phyloP scores from a whole-genome alignment of 2,113 vertebrate genomes.

The Pangasianodon gigas region DNA sequence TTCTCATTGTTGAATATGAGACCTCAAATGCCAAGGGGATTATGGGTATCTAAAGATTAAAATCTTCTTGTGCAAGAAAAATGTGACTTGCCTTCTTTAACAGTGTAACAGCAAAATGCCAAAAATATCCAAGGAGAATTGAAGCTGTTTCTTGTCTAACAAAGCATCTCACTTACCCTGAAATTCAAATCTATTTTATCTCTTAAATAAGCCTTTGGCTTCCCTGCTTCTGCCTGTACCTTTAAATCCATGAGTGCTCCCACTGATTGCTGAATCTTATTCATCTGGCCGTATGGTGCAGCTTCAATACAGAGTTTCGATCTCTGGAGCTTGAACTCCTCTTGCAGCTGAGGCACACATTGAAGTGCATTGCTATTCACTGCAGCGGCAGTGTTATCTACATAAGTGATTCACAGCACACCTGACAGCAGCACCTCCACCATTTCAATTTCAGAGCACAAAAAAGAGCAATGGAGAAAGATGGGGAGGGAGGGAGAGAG shows the following conservation, averaged over 20 bases:
- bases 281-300: neutral
- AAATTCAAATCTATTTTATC: neutral
- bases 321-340: neutral
- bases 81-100: neutral
- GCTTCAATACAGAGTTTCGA: constrained; percentile 26
- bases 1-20: neutral
- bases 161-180: neutral
- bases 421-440: constrained; percentile 24
- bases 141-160: neutral
- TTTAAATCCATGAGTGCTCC: neutral
- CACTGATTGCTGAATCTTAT: constrained; percentile 27
- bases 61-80: neutral
- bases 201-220: neutral
- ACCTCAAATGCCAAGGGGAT: neutral
- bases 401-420: constrained; percentile 43
- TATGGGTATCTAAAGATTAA: neutral
- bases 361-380: constrained; percentile 36
- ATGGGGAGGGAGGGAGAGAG: neutral
- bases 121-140: neutral
- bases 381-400: constrained; percentile 25
- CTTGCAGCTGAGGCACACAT: neutral
- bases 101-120: neutral
- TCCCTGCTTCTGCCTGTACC: neutral
- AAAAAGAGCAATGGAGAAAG: neutral
- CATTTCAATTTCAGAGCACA: constrained; percentile 20